Evolutionary conservation across 2,888 invertebrate species (phyloP), one percentile per base, ranked within the genome.

Genomic region (Sipha maydis): DNA sequence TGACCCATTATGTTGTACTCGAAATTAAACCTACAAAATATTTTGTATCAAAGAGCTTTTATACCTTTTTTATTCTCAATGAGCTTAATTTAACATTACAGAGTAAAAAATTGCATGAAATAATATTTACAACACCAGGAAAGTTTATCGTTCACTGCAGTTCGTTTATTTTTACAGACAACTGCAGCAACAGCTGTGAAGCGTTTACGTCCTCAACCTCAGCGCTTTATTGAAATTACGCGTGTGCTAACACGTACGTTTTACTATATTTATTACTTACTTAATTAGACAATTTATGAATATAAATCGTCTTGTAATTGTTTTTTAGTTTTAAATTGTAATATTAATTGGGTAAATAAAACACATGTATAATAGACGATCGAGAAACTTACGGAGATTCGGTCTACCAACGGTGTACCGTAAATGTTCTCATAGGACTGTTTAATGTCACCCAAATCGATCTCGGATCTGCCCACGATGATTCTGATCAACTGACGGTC

Each of bases 401-500:
- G 91, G 61, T 91, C 91, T 75, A 91, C 92, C 88, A 93, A 90
- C 7, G 92, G 90, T 90, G 92, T 92, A 83, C 91, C 92, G 90
- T 92, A 93, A 89, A 92, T 90, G 38, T 91, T 91, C 83, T 92
- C 91, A 91, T 92, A 94, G 90, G 93, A 93, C 82, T 92, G 91
- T 90, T 93, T 93, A 90, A 94, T 92, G 90, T 92, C 92, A 78
- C 92, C 92, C 91, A 93, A 91, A 90, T 93, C 93, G 73, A 92
- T 92, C 91, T 93, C 92, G 89, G 92, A 91, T 85, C 93, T 91
- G 7, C 93, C 92, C 61, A 93, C 93, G 78, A 93, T 90, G 79
- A 93, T 92, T 89, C 93, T 92, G 89, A 93, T 93, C 90, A 94
- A 91, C 11, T 92, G 92, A 85, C 92, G 91, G 90, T 93, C 93